phyloP scores from a whole-genome alignment of 2,888 invertebrate genomes.

The Pandemis corylana region DNA sequence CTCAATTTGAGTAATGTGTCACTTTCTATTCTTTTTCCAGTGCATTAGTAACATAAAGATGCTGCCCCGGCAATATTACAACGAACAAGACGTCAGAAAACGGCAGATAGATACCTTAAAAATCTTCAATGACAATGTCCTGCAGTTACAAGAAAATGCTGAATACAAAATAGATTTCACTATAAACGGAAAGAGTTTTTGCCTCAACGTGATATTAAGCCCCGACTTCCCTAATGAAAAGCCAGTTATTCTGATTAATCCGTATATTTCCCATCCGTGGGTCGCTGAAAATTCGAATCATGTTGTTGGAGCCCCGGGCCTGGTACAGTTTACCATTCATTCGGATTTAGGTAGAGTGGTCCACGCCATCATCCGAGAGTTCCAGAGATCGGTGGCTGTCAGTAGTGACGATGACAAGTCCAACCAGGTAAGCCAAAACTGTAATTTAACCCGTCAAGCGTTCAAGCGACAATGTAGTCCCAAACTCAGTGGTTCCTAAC shows the following conservation, averaged over 20 bases:
- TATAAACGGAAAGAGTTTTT: conserved; percentile 87
- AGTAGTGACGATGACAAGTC: conserved; percentile 75
- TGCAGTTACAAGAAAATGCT: conserved; percentile 88
- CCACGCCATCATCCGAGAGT: conserved; percentile 92
- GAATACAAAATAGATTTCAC: conserved; percentile 90
- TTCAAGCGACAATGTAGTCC: no score
- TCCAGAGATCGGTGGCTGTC: conserved; percentile 85
- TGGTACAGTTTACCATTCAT: conserved; percentile 90
- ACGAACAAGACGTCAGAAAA: conserved; percentile 85
- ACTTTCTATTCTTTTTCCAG: conserved; percentile 24
- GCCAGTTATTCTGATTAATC: conserved; percentile 88
- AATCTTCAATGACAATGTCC: conserved; percentile 92
- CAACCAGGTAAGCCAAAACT: conserved; percentile 43
- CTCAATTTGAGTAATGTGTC: neutral
- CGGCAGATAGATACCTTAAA: conserved; percentile 93
- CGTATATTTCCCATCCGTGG: conserved; percentile 89
- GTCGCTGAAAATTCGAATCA: conserved; percentile 87
- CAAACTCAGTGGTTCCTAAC: no score
- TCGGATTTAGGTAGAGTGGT: conserved; percentile 91
- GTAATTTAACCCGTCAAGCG: no score
- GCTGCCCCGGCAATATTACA: conserved; percentile 84
- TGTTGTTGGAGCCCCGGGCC: conserved; percentile 89
- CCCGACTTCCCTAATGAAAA: conserved; percentile 91
- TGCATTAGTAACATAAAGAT: conserved; percentile 56
- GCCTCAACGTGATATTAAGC: conserved; percentile 87